phyloP scores from a whole-genome alignment of 35 echinoderm and acorn worm genomes.

The Strongylocentrotus purpuratus region DNA sequence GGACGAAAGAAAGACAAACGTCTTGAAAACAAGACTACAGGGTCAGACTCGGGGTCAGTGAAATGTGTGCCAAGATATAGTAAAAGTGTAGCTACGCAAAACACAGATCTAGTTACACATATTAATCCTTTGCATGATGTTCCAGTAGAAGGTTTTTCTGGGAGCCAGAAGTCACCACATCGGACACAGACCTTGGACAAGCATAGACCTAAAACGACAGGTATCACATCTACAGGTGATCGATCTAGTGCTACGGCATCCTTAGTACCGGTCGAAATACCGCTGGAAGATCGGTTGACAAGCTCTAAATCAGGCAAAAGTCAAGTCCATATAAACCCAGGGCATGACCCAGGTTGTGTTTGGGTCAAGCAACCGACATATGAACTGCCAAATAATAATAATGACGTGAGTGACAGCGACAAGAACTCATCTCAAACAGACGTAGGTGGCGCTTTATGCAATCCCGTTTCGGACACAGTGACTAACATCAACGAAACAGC shows the following conservation, averaged over 20 bases:
- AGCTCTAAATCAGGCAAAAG: not conserved
- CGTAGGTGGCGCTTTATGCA: not conserved
- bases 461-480: not conserved
- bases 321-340: not conserved
- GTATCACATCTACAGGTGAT: not conserved
- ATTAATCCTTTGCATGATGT: constrained; percentile 39
- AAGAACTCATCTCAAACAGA: not conserved
- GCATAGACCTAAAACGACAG: not conserved
- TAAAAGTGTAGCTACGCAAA: constrained; percentile 35
- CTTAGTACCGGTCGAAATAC: not conserved
- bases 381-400: constrained; percentile 29
- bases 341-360: not conserved
- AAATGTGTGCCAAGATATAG: constrained; percentile 24
- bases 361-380: constrained; percentile 20
- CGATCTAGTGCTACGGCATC: not conserved
- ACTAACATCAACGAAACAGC: not conserved
- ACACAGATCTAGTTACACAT: constrained; percentile 30
- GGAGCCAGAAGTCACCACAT: not conserved
- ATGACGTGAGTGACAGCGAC: not conserved
- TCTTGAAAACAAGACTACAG: not conserved
- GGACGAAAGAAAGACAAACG: not conserved
- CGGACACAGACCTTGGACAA: not conserved
- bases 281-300: not conserved
- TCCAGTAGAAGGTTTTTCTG: not conserved
- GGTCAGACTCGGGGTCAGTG: constrained; percentile 28